Evolutionary conservation across 92 coral and sea anemone genomes (phyloP).

Genomic region (Palythoa heliodiscus): DNA sequence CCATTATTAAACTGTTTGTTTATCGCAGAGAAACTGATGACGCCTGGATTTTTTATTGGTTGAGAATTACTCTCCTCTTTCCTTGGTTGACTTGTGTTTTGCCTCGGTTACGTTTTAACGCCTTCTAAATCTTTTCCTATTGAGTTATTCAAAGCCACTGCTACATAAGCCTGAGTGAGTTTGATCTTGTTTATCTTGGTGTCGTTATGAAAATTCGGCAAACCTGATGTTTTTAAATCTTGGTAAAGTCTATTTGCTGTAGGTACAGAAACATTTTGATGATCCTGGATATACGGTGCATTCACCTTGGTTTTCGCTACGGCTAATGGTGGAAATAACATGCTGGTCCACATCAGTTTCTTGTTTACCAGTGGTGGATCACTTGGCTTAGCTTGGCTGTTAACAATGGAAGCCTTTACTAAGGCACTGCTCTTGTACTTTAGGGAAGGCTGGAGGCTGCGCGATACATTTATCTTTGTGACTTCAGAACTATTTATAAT

Average conservation of each 20-base stretch:
- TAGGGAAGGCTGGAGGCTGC: background rate
- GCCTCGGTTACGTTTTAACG: background rate
- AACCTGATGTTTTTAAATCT: background rate
- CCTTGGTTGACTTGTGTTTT: background rate
- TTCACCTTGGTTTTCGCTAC: conserved; percentile 14
- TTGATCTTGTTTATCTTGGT: background rate
- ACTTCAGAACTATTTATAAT: background rate
- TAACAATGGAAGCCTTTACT: background rate
- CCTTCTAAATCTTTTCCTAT: conserved; percentile 5
- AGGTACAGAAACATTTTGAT: background rate
- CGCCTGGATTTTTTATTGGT: background rate
- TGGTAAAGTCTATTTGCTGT: background rate
- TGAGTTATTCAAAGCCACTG: conserved; percentile 34
- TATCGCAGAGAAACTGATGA: background rate
- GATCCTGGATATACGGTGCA: background rate
- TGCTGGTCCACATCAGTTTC: conserved; percentile 22
- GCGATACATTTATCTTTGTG: background rate
- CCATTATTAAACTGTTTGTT: background rate
- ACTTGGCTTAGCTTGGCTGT: background rate
- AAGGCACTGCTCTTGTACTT: background rate
- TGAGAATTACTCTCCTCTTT: background rate
- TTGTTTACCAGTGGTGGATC: background rate
- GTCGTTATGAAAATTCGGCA: background rate
- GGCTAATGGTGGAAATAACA: conserved; percentile 20
- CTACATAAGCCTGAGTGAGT: conserved; percentile 7